Evolutionary conservation across 2,113 vertebrate genomes (phyloP).

Genomic region (Eclectus roratus): DNA sequence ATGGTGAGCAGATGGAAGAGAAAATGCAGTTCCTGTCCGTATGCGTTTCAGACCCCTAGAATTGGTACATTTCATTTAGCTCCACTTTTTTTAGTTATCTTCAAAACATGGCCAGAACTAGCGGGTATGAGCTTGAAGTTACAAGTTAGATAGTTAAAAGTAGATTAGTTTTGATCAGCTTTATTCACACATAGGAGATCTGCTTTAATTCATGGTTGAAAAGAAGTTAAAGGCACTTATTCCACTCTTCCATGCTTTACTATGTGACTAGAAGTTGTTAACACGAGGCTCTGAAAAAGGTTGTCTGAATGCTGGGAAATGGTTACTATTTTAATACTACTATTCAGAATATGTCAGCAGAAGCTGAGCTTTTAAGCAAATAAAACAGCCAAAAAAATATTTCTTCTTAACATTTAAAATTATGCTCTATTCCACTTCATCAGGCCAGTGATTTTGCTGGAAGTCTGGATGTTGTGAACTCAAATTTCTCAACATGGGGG

Average conservation of each 20-base stretch:
- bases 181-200: not conserved
- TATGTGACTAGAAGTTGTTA: not conserved
- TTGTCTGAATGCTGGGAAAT: not conserved
- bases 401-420: not conserved
- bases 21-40: not conserved
- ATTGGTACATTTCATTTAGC: accelerated
- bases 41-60: not conserved
- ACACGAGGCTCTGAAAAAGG: not conserved
- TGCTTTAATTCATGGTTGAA: not conserved
- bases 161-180: not conserved
- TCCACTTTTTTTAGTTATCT: accelerated
- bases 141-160: not conserved
- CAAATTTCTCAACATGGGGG: not conserved
- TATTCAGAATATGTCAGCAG: not conserved
- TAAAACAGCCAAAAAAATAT: not conserved
- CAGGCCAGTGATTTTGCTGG: not conserved
- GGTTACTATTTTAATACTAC: not conserved
- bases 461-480: not conserved
- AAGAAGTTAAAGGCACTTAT: not conserved
- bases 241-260: not conserved
- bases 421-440: not conserved
- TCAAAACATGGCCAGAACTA: not conserved
- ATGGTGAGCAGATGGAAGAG: not conserved
- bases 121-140: not conserved
- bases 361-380: not conserved